phyloP scores from a whole-genome alignment of 2,797 vertebrate species.

The Pangasius mekongensis region DNA sequence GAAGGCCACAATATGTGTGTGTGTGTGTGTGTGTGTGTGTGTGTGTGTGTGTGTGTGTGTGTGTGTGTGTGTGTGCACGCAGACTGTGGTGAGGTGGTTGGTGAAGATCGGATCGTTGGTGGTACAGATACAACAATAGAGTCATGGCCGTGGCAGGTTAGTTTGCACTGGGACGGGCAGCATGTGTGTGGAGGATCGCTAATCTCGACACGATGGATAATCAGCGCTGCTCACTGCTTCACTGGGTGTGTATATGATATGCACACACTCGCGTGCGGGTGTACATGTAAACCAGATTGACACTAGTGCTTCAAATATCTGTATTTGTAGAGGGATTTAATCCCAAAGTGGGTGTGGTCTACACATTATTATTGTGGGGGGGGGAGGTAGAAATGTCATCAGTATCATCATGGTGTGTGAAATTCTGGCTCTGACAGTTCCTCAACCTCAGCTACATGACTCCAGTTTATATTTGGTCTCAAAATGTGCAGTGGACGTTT shows the following conservation, averaged over 20 bases:
- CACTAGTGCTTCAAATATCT: too few species aligned
- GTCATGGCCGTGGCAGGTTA: conserved; percentile 62
- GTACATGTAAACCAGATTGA: too few species aligned
- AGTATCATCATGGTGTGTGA: neutral
- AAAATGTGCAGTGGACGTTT: too few species aligned
- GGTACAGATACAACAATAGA: conserved; percentile 68
- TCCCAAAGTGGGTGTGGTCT: neutral
- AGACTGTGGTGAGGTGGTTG: conserved; percentile 71
- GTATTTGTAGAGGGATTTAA: neutral
- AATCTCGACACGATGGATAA: conserved; percentile 53
- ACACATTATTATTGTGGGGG: too few species aligned
- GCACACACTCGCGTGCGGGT: neutral
- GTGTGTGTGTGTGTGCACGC: neutral
- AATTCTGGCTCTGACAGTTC: neutral
- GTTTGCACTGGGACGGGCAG: conserved; percentile 49
- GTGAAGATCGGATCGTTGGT: conserved; percentile 70
- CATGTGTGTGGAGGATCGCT: conserved; percentile 59
- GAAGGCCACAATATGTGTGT: neutral
- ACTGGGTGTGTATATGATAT: conserved; percentile 36
- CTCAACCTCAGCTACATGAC: neutral
- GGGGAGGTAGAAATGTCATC: neutral
- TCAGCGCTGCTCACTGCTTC: conserved; percentile 62
- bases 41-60: neutral
- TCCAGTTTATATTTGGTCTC: too few species aligned
- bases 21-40: neutral